phyloP scores from a whole-genome alignment of 2,113 vertebrate genomes.

The Lasiurus borealis region DNA sequence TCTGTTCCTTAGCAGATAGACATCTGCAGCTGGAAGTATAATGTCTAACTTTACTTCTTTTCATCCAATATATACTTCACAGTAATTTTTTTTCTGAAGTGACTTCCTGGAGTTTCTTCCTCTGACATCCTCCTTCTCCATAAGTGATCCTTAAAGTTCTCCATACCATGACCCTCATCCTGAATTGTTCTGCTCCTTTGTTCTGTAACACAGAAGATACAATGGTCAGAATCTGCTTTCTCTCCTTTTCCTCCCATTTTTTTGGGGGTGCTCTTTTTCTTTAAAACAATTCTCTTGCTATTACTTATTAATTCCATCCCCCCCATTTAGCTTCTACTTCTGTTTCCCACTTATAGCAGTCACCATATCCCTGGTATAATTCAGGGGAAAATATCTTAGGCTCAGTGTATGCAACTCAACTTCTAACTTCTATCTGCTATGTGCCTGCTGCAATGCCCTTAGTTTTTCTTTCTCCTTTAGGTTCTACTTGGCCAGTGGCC shows the following conservation, averaged over 20 bases:
- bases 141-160: background rate
- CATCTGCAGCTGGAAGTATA: background rate
- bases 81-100: background rate
- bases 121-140: background rate
- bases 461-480: background rate
- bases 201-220: background rate
- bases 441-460: background rate
- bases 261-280: background rate
- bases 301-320: background rate
- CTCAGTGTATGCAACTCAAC: background rate
- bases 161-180: background rate
- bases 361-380: background rate
- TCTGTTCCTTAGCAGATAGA: background rate
- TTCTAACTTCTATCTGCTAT: rapidly evolving
- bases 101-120: background rate
- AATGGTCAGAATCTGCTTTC: background rate
- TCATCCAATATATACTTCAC: background rate
- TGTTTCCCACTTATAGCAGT: background rate
- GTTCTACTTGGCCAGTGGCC: background rate
- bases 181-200: background rate
- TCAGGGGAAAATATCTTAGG: background rate
- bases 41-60: background rate
- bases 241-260: background rate
- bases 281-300: background rate
- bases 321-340: background rate